Evolutionary conservation across 2,797 vertebrate genomes (phyloP), one percentile per base, ranked within the genome.

Genomic region (Gallinago nigripennis): DNA sequence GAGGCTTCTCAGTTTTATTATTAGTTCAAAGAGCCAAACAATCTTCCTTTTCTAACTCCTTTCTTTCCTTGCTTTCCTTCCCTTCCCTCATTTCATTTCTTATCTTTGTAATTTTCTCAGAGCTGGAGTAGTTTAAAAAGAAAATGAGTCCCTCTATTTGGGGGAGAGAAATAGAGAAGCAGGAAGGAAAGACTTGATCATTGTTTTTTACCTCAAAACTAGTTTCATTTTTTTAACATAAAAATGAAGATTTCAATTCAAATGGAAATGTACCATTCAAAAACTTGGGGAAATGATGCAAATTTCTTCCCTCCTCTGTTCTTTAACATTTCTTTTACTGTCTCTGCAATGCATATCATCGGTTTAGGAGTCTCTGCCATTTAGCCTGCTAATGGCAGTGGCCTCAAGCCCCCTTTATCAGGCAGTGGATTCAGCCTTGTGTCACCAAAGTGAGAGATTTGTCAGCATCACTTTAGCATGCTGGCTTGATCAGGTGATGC

Each of bases 401-500:
- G 64, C 21, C 80, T 84, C n/a, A 61, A 37, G 7, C 14, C 11
- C 14, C 20, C 73, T 90, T 84, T 69, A 45, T 72, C 50, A 82
- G 27, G 16, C 9, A 18, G 65, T 41, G 28, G 72, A 19, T 90
- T 75, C 54, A 72, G 39, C 54, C 58, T 56, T 45, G 11, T 69
- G 43, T 50, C n/a, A 54, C 50, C 39, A 16, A 66, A 93, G 39
- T 33, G 46, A n/a, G 53, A 94, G 69, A 64, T 72, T 75, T 92
- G 71, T 94, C 58, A 41, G 37, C 51, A 86, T 84, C 70, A 27
- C 57, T 95, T 84, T 71, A 92, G 48, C 39, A 35, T 85, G 61
- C 57, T 84, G 75, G 37, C 18, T 95, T 86, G 84, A 90, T 91
- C 64, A 84, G 57, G 56, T 91, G 63, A 82, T 94, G 91, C 76